These are phyloP conservation scores for Aethes cnicana DNA, from an alignment of 2,888 invertebrate species.

Conservation along the genomic window DNA sequence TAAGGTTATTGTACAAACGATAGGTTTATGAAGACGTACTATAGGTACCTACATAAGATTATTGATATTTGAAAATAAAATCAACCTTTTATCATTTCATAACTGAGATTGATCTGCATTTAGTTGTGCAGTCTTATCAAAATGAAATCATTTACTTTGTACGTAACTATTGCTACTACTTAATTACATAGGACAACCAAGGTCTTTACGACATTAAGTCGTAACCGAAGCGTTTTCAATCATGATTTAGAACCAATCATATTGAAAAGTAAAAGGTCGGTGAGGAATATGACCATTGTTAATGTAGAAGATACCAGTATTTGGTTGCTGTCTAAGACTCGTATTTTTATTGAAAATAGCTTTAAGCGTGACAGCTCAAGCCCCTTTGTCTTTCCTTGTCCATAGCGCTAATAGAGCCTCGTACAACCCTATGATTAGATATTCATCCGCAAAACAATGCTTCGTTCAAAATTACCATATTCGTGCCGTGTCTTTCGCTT, in stretches of 20 bases:
- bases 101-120: background rate
- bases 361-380: too few species aligned
- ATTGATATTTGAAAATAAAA: background rate
- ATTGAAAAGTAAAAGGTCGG: too few species aligned
- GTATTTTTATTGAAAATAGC: too few species aligned
- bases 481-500: conserved; percentile 71
- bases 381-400: too few species aligned
- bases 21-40: background rate
- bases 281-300: too few species aligned
- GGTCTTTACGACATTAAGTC: background rate
- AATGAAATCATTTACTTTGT: background rate
- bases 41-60: background rate
- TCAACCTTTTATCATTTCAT: background rate
- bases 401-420: too few species aligned
- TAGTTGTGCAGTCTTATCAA: background rate
- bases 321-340: too few species aligned
- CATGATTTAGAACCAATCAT: too few species aligned
- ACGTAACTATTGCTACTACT: background rate
- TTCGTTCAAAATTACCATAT: conserved; percentile 62
- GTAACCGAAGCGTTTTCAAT: too few species aligned
- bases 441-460: conserved; percentile 37
- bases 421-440: conserved; percentile 19
- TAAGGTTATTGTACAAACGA: conserved; percentile 9
- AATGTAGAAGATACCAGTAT: too few species aligned
- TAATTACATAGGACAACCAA: background rate